A percentile compares a stretch with the other conserved stretches of the same genome.
Evolutionary conservation across 2,888 invertebrate species (phyloP).

Genomic region (Apamea epomidion): DNA sequence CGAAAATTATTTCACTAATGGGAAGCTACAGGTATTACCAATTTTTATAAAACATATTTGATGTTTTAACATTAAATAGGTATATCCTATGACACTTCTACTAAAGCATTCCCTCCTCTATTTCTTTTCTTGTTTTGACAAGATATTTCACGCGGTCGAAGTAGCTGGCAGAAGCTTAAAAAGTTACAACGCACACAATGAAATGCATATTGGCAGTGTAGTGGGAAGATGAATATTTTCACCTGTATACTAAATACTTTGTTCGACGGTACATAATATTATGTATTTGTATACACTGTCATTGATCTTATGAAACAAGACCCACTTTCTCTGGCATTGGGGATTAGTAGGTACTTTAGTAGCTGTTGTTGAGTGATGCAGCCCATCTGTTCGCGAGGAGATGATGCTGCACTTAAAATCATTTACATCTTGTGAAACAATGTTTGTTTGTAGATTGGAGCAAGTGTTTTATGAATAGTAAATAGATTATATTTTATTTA

Average conservation of each 20-base stretch:
- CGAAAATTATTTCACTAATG: not conserved
- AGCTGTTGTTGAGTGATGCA: slow-evolving; percentile 35
- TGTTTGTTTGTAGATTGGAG: slow-evolving; percentile 12
- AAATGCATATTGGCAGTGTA: not conserved
- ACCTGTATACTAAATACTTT: slow-evolving; percentile 1
- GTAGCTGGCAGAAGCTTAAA: not conserved
- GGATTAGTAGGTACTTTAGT: slow-evolving; percentile 47
- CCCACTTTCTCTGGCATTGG: slow-evolving; percentile 69
- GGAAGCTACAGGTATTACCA: not conserved
- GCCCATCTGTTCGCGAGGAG: slow-evolving; percentile 50
- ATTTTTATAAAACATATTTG: not conserved
- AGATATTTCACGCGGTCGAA: not conserved
- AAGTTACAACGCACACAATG: not conserved
- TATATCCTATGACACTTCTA: not conserved
- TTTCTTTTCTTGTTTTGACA: not conserved
- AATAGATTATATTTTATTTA: not conserved
- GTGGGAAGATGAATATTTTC: not conserved
- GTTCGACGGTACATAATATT: slow-evolving; percentile 15
- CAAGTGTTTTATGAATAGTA: not conserved
- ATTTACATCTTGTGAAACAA: slow-evolving; percentile 21
- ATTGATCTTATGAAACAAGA: slow-evolving; percentile 55
- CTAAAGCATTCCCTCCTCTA: not conserved
- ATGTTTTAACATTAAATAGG: not conserved
- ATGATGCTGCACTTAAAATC: slow-evolving; percentile 33
- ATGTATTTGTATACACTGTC: slow-evolving; percentile 21